Evolutionary conservation across 1,140 invertebrate genomes (phyloP), one percentile per base, ranked within the genome.

Genomic region (Rhysida immarginata): DNA sequence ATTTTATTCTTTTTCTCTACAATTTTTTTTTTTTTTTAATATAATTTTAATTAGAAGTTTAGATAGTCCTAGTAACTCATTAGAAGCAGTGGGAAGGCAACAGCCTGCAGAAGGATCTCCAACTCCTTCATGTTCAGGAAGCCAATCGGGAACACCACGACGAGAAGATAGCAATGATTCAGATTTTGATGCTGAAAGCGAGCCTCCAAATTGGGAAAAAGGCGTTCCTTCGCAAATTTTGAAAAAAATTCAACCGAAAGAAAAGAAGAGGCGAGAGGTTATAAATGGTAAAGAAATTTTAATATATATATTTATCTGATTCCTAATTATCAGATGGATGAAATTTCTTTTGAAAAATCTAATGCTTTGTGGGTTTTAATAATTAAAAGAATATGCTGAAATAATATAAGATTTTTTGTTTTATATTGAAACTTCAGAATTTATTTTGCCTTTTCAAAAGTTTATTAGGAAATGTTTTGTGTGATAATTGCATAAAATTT

Each of bases 261-360:
- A 90, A 71, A 85, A 87, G 69, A 96, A 96, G 69, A 77, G 92
- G 60, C 95, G 97, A 73, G 93, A 98, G 75, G 87, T 96, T 65
- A 91, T 97, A 57, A 96, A 97, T 71, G 92, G 92, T 95, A 63
- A 69, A 55, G 44, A n/a, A n/a, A n/a, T n/a, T n/a, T n/a, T n/a
- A n/a, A n/a, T n/a, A n/a, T n/a, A n/a, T n/a, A n/a, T n/a, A n/a
- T n/a, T n/a, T n/a, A n/a, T n/a, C n/a, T n/a, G n/a, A n/a, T n/a
- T n/a, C n/a, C n/a, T n/a, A n/a, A n/a, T n/a, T n/a, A n/a, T n/a
- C n/a, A n/a, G n/a, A n/a, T n/a, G n/a, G n/a, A n/a, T n/a, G n/a
- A n/a, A n/a, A n/a, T n/a, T n/a, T n/a, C n/a, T n/a, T n/a, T n/a
- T n/a, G n/a, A n/a, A n/a, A n/a, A n/a, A n/a, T n/a, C n/a, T n/a